Base-by-base conservation (phyloP, 2,113 vertebrate genomes). In the Peromyscus polionotus region DNA sequence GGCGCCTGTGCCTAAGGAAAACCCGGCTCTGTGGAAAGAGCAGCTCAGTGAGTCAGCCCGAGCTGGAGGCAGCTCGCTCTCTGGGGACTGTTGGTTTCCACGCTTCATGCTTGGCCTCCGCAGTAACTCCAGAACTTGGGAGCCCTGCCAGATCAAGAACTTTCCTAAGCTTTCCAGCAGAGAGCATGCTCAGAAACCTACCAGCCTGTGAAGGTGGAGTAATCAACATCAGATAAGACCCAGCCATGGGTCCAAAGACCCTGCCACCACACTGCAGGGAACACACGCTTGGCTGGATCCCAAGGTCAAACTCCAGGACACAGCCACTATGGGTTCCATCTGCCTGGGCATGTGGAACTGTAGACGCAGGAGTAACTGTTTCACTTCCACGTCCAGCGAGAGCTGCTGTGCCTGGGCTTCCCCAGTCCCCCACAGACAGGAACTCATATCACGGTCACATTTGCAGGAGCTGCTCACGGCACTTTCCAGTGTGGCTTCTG, bases 351-450 rank as follows among this genome's bases (percentile, higher is more conserved):
- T 13, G 1, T 48, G 88, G 63, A 42, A n/a, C 36, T n/a, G 7
- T 45, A 33, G 42, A 6, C 36, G 6, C 14, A 20, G n/a, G 65
- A 88, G 39, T 11, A 0, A 51, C 57, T 80, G 9, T 10, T 3
- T 7, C 1, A 1, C 33, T 39, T 12, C 72, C 1, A 0, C 36
- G 19, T 31, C 22, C 4, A 42, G 31, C 5, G 22, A 61, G 11
- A 39, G 59, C 45, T 11, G 0, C 72, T 42, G 17, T 26, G 75
- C 54, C 90, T 14, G 5, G 2, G 33, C 3, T 61, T 4, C 54
- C 89, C 61, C 89, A 11, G 63, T 51, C 54, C 57, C 73, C 8
- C 4, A 0, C 2, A 39, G 48, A 5, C 42, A 72, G 10, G 54
- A 12, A 14, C 42, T 63, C 85, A 33, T 42, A 9, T 33, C 1